Evolutionary conservation across 2,797 vertebrate species (phyloP).

Genomic region (Phoebastria nigripes): DNA sequence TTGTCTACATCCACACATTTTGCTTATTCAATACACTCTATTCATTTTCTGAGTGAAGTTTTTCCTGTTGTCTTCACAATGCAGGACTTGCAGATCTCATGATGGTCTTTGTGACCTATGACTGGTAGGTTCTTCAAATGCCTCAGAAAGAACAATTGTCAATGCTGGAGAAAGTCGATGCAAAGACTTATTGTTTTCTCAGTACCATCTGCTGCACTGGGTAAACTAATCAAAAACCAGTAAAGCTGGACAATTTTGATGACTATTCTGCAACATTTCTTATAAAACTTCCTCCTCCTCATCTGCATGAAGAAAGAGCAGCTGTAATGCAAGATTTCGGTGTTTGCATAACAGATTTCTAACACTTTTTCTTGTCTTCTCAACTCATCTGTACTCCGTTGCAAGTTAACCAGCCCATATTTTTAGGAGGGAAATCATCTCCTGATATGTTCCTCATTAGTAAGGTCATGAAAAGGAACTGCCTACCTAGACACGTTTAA

Average conservation of each 20-base stretch:
- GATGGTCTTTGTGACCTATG: background rate
- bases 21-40: background rate
- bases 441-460: background rate
- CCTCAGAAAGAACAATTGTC: background rate
- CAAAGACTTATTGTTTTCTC: background rate
- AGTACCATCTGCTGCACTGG: background rate
- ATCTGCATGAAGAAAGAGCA: background rate
- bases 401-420: background rate
- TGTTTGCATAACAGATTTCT: background rate
- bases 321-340: background rate
- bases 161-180: background rate
- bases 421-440: background rate
- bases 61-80: background rate
- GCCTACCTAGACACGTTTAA: background rate
- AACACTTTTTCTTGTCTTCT: background rate
- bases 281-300: background rate
- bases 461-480: background rate
- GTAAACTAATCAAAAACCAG: background rate
- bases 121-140: background rate
- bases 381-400: background rate
- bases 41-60: background rate
- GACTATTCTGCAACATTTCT: background rate
- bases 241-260: background rate
- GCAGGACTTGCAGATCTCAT: background rate
- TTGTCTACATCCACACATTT: background rate